Conservation (phyloP, 92 coral and sea anemone genomes). For the Parazoanthus darwini region DNA sequence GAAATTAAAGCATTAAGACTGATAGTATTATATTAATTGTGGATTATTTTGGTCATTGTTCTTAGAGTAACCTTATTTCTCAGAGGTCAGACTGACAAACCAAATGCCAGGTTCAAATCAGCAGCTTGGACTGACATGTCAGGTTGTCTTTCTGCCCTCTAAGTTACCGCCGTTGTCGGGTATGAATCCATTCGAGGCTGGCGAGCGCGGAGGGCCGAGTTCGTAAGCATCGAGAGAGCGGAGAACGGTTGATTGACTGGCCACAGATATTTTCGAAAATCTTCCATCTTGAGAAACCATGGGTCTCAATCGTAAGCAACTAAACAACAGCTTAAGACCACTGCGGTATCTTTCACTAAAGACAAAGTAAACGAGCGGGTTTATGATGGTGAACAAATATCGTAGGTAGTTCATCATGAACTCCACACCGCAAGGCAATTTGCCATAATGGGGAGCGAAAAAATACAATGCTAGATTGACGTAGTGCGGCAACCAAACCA, state of each 20-base stretch:
- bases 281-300: background rate
- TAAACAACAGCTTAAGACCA: background rate
- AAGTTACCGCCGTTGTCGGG: background rate
- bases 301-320: background rate
- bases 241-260: background rate
- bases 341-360: slow-evolving; percentile 35
- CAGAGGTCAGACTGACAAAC: background rate
- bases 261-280: background rate
- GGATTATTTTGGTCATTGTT: too few relatives aligned
- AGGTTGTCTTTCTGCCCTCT: background rate
- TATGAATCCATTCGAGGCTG: background rate
- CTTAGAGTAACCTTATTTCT: too few relatives aligned
- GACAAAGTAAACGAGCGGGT: slow-evolving; percentile 38
- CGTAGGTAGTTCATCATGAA: slow-evolving; percentile 27
- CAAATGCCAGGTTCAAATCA: background rate
- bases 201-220: background rate
- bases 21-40: too few relatives aligned
- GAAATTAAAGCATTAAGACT: too few relatives aligned
- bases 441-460: background rate
- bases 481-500: slow-evolving; percentile 35
- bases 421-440: background rate
- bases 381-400: slow-evolving; percentile 15
- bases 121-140: background rate
- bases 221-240: slow-evolving; percentile 5
- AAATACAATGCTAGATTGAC: background rate